A percentile compares a stretch with the other conserved stretches of the same genome.
Conservation (phyloP, 2,888 invertebrate genomes). For the Nemoura dubitans region DNA sequence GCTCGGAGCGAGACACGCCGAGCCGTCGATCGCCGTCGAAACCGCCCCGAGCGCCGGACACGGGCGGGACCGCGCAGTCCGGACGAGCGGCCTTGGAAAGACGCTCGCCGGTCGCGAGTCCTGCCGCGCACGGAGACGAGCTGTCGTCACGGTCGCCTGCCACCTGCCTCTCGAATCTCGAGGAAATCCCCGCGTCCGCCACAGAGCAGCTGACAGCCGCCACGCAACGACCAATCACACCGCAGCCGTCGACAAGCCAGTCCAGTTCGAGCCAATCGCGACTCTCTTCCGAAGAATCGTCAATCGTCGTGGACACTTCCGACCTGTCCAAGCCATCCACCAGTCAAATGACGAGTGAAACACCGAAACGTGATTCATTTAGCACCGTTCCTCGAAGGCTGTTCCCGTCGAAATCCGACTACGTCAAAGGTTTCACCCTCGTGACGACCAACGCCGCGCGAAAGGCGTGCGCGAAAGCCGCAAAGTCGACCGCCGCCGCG, state of each 20-base stretch:
- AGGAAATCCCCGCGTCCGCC: constrained; percentile 48
- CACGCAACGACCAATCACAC: constrained; percentile 39
- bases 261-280: background rate
- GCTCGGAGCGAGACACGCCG: background rate
- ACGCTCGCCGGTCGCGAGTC: too few species aligned
- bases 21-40: background rate
- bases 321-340: background rate
- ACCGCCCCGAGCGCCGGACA: constrained; percentile 45
- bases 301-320: background rate
- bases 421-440: constrained; percentile 22
- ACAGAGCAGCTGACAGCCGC: constrained; percentile 43
- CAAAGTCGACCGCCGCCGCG: background rate
- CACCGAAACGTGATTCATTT: constrained; percentile 4
- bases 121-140: too few species aligned
- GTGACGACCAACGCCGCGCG: background rate
- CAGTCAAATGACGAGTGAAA: constrained; percentile 15
- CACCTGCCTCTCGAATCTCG: constrained; percentile 27
- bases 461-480: background rate
- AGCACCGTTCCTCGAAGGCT: constrained; percentile 4
- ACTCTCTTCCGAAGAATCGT: background rate
- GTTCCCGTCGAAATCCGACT: constrained; percentile 4
- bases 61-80: background rate
- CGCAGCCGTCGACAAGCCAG: constrained; percentile 41
- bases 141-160: background rate
- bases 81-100: too few species aligned